A percentile compares a stretch with the other conserved stretches of the same genome.
Evolutionary conservation across 2,888 invertebrate species (phyloP).

Genomic region (Drosophila recens): DNA sequence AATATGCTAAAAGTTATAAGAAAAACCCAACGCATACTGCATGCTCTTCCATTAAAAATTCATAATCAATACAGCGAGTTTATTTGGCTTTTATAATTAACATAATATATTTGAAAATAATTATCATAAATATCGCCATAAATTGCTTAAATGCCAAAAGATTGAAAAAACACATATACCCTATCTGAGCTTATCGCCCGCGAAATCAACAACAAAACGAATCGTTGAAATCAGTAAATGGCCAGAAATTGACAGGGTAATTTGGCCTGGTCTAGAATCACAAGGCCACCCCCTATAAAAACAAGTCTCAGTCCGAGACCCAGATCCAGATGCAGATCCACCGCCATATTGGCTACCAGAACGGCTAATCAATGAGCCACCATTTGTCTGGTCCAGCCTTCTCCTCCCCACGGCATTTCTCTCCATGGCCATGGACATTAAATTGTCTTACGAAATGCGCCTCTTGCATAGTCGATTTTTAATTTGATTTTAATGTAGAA

Average conservation of each 20-base stretch:
- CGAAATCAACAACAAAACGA: constrained; percentile 28
- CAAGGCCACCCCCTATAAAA: constrained; percentile 46
- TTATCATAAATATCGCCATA: no score
- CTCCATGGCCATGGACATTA: background rate
- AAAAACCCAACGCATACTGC: background rate
- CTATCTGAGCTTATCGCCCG: background rate
- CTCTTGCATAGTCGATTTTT: constrained; percentile 29
- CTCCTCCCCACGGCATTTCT: background rate
- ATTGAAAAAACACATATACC: background rate
- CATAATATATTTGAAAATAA: background rate
- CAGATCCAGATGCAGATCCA: background rate
- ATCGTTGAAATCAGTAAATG: constrained; percentile 54
- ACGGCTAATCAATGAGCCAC: constrained; percentile 62
- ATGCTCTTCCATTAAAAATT: background rate
- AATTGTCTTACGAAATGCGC: constrained; percentile 29
- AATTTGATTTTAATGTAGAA: constrained; percentile 38
- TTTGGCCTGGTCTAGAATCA: constrained; percentile 20
- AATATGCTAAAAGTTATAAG: background rate
- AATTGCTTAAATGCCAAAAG: background rate
- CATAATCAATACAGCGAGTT: background rate
- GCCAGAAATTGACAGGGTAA: constrained; percentile 42
- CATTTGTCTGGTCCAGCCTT: constrained; percentile 45
- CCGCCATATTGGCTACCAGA: constrained; percentile 34
- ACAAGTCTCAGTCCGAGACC: constrained; percentile 1
- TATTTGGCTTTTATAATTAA: no score